phyloP scores from a whole-genome alignment of 2,113 vertebrate genomes.

The Sinocyclocheilus maitianheensis region DNA sequence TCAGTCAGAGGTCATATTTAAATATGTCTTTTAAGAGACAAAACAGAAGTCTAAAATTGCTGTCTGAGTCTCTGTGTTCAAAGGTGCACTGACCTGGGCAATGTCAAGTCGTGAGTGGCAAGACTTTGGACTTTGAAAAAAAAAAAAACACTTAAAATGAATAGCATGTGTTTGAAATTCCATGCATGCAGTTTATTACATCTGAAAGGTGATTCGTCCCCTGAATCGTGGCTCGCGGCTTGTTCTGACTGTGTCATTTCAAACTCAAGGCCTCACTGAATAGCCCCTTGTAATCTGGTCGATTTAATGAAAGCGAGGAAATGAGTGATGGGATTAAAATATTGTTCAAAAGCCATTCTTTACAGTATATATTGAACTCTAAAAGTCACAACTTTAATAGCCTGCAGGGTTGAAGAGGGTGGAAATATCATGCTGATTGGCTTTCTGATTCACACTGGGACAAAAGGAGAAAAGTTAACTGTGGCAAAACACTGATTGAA shows the following conservation, averaged over 20 bases:
- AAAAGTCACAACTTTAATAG: constrained; percentile 73
- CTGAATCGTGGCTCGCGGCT: constrained; percentile 61
- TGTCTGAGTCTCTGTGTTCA: constrained; percentile 43
- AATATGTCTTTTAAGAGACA: constrained; percentile 35
- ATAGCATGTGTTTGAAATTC: constrained; percentile 38
- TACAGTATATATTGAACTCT: constrained; percentile 76
- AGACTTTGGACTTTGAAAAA: constrained; percentile 33
- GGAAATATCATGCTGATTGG: constrained; percentile 66
- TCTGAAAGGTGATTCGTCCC: constrained; percentile 61
- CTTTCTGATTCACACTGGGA: constrained; percentile 66
- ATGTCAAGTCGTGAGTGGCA: constrained; percentile 49
- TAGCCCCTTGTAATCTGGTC: constrained; percentile 69
- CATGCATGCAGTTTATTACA: constrained; percentile 49
- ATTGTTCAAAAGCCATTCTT: constrained; percentile 74
- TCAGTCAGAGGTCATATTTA: constrained; percentile 39
- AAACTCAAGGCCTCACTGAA: constrained; percentile 66
- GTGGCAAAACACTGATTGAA: constrained; percentile 63
- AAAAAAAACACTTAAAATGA: constrained; percentile 24
- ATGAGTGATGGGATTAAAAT: constrained; percentile 73
- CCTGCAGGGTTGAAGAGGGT: constrained; percentile 66
- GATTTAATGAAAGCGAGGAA: constrained; percentile 73
- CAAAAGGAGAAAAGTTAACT: constrained; percentile 36
- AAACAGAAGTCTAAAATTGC: constrained; percentile 38
- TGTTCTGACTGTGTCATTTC: constrained; percentile 61
- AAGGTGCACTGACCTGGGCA: constrained; percentile 59